phyloP scores from a whole-genome alignment of 2,888 invertebrate genomes.

The Andricus quercusramuli region DNA sequence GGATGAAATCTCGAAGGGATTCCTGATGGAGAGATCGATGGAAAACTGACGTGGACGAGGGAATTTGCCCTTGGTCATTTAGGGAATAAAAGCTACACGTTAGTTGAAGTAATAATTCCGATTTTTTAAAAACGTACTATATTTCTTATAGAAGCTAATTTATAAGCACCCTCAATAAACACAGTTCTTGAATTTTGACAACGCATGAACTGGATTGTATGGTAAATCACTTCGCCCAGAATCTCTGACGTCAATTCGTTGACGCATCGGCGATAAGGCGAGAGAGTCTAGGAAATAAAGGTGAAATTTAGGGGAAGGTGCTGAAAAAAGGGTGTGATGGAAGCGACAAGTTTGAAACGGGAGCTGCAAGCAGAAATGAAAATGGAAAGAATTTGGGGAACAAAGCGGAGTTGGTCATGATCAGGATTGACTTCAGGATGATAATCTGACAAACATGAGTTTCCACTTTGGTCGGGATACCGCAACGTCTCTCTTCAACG shows the following conservation, averaged over 20 bases:
- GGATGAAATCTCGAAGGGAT: slow-evolving; percentile 59
- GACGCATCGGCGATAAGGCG: background rate
- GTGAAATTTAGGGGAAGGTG: slow-evolving; percentile 2
- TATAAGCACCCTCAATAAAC: background rate
- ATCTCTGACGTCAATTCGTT: background rate
- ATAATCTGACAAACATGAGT: slow-evolving; percentile 78
- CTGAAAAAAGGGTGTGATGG: slow-evolving; percentile 43
- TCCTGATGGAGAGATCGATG: slow-evolving; percentile 40
- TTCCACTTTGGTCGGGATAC: slow-evolving; percentile 73
- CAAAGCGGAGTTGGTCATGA: slow-evolving; percentile 63
- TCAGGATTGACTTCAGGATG: slow-evolving; percentile 77
- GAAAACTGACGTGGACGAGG: slow-evolving; percentile 32
- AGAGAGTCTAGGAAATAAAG: background rate
- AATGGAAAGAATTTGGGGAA: slow-evolving; percentile 50
- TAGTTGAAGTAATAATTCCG: background rate
- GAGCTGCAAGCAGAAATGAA: slow-evolving; percentile 44
- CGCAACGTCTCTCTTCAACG: slow-evolving; percentile 3
- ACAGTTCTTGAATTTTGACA: background rate
- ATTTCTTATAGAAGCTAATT: background rate
- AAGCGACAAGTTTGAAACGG: slow-evolving; percentile 41
- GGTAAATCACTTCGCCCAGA: background rate
- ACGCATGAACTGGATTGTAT: background rate
- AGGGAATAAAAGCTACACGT: background rate
- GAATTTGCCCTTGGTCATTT: slow-evolving; percentile 20
- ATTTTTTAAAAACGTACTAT: background rate